phyloP scores from a whole-genome alignment of 2,797 vertebrate genomes.

The Ctenochaetus hawaiiensis region DNA sequence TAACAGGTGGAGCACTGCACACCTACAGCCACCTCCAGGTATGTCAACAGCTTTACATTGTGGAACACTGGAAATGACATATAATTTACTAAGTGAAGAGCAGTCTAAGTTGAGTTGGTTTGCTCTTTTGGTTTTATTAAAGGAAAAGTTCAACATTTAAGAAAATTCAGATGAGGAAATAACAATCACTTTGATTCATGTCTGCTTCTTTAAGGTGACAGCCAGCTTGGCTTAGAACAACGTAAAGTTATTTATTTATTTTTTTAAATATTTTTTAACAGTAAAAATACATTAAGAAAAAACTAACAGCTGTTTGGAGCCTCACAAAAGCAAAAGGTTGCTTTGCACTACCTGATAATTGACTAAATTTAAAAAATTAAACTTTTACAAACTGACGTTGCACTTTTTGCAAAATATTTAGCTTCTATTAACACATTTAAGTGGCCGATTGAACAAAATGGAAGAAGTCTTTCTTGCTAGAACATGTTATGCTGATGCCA shows the following conservation, averaged over 20 bases:
- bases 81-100: background rate
- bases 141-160: background rate
- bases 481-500: background rate
- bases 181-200: background rate
- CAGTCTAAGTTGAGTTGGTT: background rate
- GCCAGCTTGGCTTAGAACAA: background rate
- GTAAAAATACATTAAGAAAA: background rate
- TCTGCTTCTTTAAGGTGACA: background rate
- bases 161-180: background rate
- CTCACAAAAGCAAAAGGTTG: background rate
- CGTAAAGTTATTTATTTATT: background rate
- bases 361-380: too few relatives aligned
- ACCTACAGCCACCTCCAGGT: constrained; percentile 85
- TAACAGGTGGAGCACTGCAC: constrained; percentile 84
- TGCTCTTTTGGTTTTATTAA: background rate
- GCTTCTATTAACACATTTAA: too few relatives aligned
- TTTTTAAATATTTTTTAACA: background rate
- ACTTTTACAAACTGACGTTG: background rate
- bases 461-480: background rate
- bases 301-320: background rate
- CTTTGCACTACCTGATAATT: background rate
- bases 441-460: background rate
- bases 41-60: background rate
- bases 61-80: background rate
- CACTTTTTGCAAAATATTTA: background rate